Evolutionary conservation across 2,797 vertebrate species (phyloP).

Genomic region (Crocidura indochinensis): DNA sequence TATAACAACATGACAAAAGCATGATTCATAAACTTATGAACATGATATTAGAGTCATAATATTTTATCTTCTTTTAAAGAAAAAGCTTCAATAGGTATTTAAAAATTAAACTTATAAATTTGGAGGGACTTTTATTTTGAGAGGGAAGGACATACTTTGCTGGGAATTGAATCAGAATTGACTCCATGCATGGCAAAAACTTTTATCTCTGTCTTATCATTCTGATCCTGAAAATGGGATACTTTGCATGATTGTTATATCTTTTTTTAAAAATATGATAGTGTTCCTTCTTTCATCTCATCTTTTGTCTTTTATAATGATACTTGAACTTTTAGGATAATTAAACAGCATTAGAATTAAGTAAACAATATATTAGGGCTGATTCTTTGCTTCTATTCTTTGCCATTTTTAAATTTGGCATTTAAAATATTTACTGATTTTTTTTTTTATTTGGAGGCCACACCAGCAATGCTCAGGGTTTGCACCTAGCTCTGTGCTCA

Average conservation of each 20-base stretch:
- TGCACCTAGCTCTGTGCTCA: too few relatives aligned
- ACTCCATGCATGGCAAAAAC: too few relatives aligned
- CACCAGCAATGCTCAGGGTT: too few relatives aligned
- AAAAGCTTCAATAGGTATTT: neutral
- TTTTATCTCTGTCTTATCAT: too few relatives aligned
- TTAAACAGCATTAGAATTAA: neutral
- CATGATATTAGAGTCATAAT: neutral
- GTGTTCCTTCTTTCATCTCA: neutral
- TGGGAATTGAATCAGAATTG: too few relatives aligned
- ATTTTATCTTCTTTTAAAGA: neutral
- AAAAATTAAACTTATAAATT: conserved; percentile 7
- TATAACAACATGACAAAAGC: accelerated
- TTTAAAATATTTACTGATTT: neutral
- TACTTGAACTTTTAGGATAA: neutral
- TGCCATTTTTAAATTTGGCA: neutral
- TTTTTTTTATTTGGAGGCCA: neutral
- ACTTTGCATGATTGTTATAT: neutral
- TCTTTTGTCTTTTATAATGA: neutral
- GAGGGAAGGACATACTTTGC: too few relatives aligned
- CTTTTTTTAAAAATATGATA: neutral
- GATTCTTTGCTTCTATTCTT: neutral
- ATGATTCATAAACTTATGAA: neutral
- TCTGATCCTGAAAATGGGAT: too few relatives aligned
- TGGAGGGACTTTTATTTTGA: too few relatives aligned
- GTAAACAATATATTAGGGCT: neutral